Evolutionary conservation across 2,113 vertebrate species (phyloP), one percentile per base, ranked within the genome.

Genomic region (Bubo blakistoni): DNA sequence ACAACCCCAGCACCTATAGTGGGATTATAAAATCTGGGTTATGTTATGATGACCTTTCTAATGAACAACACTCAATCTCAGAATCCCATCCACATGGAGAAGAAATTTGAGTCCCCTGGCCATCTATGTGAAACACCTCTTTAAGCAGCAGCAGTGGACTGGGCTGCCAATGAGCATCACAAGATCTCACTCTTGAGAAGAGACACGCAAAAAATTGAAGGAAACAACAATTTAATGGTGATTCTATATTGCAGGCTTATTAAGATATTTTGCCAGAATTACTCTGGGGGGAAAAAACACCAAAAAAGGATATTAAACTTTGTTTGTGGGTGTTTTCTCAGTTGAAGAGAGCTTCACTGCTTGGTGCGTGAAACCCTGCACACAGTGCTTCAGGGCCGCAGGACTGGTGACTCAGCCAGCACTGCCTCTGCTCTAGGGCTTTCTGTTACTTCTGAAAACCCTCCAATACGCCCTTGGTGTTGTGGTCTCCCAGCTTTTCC

Each of bases 351-450:
- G 26, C 36, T 49, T 81, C n/a, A 7, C 27, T 55, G 40, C 55
- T 49, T 32, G 1, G 0, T 26, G 20, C 5, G 0, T 40, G 44
- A 21, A 65, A 26, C 29, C 30, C 44, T 14, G 12, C 3, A 1
- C 15, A 14, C 11, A 9, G 34, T 27, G n/a, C 40, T 72, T 16
- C 26, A 34, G 36, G 27, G 36, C 36, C 3, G 0, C 26, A 12
- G 77, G 17, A 16, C n/a, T 7, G 30, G 65, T 38, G 51, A 24
- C 14, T 65, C 22, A 3, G 44, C 29, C 4, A 1, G 29, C 46
- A 25, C 46, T 72, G 38, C 71, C 36, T 77, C 49, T 69, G 40
- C 55, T 58, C 42, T 46, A 29, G 38, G 26, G 40, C 38, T 15
- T 36, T 36, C 36, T 47, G 27, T n/a, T 72, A 25, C 21, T 42